Conservation (phyloP, 2,797 vertebrate genomes). For the Brotula barbata region DNA sequence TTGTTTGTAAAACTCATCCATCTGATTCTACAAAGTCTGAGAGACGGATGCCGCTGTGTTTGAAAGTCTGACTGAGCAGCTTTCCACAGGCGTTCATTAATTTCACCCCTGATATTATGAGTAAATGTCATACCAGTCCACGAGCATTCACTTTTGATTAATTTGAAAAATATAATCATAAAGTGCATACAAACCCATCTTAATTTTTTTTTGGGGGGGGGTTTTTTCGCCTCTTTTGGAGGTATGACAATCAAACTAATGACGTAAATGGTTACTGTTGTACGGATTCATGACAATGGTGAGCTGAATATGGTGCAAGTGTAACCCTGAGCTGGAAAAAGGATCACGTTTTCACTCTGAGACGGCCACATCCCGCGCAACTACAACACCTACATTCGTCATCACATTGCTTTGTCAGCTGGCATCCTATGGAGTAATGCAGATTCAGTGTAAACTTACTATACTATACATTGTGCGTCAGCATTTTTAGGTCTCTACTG, state of each 20-base stretch:
- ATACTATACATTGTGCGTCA: constrained; percentile 49
- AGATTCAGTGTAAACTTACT: constrained; percentile 27
- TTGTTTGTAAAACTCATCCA: not conserved
- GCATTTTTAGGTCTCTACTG: constrained; percentile 48
- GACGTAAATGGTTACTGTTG: too few relatives aligned
- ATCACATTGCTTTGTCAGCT: constrained; percentile 33
- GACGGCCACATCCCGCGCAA: constrained; percentile 7
- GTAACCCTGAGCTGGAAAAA: constrained; percentile 14
- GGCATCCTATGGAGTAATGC: constrained; percentile 24
- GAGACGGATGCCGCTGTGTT: constrained; percentile 1
- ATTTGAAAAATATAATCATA: not conserved
- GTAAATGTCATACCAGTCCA: constrained; percentile 1
- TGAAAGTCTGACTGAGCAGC: not conserved
- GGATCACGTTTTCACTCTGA: not conserved
- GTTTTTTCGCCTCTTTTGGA: not conserved
- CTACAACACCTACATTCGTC: constrained; percentile 19
- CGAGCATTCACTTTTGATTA: constrained; percentile 7
- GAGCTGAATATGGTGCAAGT: too few relatives aligned
- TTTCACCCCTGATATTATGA: not conserved
- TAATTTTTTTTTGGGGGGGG: too few relatives aligned
- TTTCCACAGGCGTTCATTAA: constrained; percentile 7
- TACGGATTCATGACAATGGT: too few relatives aligned
- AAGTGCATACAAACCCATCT: not conserved
- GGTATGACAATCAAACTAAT: constrained; percentile 13
- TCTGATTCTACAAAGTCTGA: not conserved